Conservation (phyloP, 2,113 vertebrate species). For the Pelodiscus sinensis region DNA sequence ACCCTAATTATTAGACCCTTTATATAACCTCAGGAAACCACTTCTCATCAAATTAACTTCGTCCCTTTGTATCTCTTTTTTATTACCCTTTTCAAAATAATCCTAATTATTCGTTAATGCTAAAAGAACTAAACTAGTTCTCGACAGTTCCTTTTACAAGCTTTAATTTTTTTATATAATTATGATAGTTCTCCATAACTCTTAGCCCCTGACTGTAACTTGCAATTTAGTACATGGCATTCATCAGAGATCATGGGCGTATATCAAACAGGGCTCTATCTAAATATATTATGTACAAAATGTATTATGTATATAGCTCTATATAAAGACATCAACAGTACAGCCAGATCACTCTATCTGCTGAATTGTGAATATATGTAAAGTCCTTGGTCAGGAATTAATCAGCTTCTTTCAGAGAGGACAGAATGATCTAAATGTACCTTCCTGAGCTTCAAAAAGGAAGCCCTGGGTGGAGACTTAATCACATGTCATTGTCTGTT, state of each 20-base stretch:
- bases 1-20: neutral
- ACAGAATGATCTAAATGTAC: neutral
- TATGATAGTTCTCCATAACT: neutral
- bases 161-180: neutral
- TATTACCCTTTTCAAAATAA: neutral
- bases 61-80: neutral
- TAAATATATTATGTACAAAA: neutral
- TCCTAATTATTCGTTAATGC: neutral
- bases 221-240: neutral
- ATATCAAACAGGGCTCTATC: neutral
- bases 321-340: neutral
- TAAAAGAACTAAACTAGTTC: neutral
- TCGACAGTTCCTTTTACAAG: neutral
- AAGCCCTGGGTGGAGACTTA: conserved; percentile 61
- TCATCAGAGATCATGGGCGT: neutral
- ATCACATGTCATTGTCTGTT: conserved; percentile 65
- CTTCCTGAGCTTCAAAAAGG: conserved; percentile 53
- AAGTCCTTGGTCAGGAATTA: conserved; percentile 17
- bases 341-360: neutral
- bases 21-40: neutral
- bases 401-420: neutral
- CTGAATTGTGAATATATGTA: neutral
- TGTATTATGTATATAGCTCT: neutral
- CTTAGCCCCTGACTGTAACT: neutral
- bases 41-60: neutral